Evolutionary conservation across 2,888 invertebrate species (phyloP).

Genomic region (Sinelater perroti): DNA sequence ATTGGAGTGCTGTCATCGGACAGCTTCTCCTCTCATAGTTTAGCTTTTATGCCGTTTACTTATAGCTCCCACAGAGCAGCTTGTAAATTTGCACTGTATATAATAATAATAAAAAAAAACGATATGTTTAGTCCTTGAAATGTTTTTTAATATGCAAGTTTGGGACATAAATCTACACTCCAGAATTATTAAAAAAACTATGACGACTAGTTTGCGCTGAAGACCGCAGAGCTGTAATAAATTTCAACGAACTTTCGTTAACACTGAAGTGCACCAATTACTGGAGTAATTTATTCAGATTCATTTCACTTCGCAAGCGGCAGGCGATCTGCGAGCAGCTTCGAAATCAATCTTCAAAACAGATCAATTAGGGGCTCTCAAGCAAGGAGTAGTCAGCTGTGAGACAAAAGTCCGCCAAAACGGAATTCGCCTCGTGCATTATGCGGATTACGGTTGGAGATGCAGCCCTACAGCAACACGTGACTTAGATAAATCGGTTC

Average conservation of each 20-base stretch:
- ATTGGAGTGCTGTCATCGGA: too few species aligned
- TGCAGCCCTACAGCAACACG: constrained; percentile 48
- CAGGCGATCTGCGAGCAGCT: constrained; percentile 14
- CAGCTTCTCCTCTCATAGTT: too few species aligned
- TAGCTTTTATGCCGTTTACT: too few species aligned
- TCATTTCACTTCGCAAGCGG: constrained; percentile 22
- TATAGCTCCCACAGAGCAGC: too few species aligned
- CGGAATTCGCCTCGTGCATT: constrained; percentile 45
- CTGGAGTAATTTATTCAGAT: constrained; percentile 25
- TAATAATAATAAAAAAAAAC: too few species aligned
- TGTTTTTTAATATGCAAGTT: too few species aligned
- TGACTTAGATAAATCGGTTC: constrained; percentile 52
- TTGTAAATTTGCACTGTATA: too few species aligned
- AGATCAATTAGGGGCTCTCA: constrained; percentile 34
- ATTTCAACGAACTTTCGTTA: constrained; percentile 24
- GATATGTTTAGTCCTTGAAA: too few species aligned
- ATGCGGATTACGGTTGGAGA: constrained; percentile 45
- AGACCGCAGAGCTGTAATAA: too few species aligned
- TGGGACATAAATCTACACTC: too few species aligned
- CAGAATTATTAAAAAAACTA: too few species aligned
- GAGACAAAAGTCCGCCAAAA: constrained; percentile 28
- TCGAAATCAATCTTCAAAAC: constrained; percentile 34
- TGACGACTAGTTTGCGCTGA: too few species aligned
- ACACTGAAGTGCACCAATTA: constrained; percentile 23
- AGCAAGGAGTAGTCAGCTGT: constrained; percentile 1